phyloP scores from a whole-genome alignment of 2,113 vertebrate species.

The Sebastes schlegelii region DNA sequence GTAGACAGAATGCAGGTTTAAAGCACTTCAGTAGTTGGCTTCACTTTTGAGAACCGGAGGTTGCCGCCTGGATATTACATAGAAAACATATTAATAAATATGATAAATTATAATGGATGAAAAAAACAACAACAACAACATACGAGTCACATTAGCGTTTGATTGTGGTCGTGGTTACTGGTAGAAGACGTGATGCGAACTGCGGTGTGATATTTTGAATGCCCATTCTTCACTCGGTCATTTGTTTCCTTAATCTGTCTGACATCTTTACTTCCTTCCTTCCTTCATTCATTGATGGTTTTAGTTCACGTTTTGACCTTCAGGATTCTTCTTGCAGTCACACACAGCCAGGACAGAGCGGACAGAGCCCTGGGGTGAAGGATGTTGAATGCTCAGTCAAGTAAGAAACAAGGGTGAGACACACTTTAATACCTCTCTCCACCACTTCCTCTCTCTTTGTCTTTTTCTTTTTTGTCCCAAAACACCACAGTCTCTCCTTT shows the following conservation, averaged over 20 bases:
- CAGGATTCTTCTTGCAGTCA: neutral
- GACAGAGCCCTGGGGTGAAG: constrained; percentile 30
- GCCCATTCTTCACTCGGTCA: neutral
- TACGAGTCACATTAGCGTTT: neutral
- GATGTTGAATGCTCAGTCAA: constrained; percentile 50
- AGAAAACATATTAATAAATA: neutral
- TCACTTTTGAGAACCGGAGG: no score
- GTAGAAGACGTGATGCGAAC: neutral
- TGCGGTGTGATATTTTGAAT: neutral
- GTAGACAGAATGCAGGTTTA: no score
- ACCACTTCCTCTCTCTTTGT: neutral
- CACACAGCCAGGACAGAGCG: constrained; percentile 13
- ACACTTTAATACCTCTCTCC: constrained; percentile 23
- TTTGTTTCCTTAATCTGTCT: neutral
- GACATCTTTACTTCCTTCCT: neutral
- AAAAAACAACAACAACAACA: no score
- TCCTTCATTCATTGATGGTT: neutral
- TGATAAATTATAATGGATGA: no score
- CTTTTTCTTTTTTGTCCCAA: neutral
- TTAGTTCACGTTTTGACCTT: neutral
- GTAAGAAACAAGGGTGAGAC: constrained; percentile 41
- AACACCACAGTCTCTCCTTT: neutral
- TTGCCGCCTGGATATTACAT: no score
- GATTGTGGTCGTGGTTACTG: neutral
- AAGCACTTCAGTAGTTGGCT: no score